These are phyloP conservation scores for Agapornis canus DNA, from an alignment of 2,797 vertebrate species.

Conservation along the genomic window DNA sequence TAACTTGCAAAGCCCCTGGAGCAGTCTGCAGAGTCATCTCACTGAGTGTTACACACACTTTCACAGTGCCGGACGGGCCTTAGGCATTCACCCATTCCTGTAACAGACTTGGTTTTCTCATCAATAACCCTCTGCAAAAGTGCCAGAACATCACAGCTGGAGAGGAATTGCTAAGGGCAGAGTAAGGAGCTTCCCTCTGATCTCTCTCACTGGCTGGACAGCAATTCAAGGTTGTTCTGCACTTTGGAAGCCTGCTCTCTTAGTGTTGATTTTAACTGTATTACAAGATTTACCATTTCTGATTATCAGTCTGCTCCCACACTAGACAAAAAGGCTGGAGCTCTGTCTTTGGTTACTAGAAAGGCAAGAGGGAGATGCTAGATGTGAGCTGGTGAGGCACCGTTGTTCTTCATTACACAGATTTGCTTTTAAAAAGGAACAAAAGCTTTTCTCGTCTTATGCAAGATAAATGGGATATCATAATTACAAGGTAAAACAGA, in stretches of 20 bases:
- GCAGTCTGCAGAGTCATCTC: constrained; percentile 59
- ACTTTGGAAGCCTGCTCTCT: not conserved
- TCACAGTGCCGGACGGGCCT: constrained; percentile 21
- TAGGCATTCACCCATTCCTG: constrained; percentile 29
- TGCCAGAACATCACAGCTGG: not conserved
- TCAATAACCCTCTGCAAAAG: constrained; percentile 18
- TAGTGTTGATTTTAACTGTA: not conserved
- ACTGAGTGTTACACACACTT: constrained; percentile 57
- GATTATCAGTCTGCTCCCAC: not conserved
- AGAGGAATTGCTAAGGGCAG: not conserved
- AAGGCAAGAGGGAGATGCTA: not conserved
- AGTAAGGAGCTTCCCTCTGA: not conserved
- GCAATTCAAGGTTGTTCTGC: not conserved
- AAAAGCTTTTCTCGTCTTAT: not conserved
- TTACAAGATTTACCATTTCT: not conserved
- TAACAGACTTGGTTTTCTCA: constrained; percentile 36
- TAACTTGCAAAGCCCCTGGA: constrained; percentile 13
- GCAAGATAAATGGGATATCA: not conserved
- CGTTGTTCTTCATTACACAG: not conserved
- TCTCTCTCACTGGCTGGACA: not conserved
- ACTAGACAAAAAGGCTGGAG: not conserved
- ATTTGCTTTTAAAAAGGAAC: not conserved
- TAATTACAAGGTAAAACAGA: not conserved
- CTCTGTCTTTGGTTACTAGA: not conserved
- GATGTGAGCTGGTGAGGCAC: not conserved